Conservation (phyloP, 2,888 invertebrate genomes). For the Sinhomidia bicolor region DNA sequence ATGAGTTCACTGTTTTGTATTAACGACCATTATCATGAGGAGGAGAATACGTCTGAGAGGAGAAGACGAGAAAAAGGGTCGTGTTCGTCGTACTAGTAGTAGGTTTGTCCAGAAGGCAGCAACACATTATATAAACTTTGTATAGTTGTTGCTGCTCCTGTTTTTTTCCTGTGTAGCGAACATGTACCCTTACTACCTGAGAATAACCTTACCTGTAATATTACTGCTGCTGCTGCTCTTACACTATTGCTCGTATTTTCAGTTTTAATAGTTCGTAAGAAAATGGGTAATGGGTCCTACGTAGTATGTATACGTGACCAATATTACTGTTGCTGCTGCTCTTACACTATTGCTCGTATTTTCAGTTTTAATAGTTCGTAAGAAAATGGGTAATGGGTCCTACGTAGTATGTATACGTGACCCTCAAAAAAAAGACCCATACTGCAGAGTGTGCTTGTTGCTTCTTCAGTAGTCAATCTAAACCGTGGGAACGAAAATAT, state of each 20-base stretch:
- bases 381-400: slow-evolving; percentile 51
- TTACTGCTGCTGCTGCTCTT: slow-evolving; percentile 34
- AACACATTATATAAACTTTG: not conserved
- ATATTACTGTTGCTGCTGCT: slow-evolving; percentile 32
- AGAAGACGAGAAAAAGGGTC: slow-evolving; percentile 41
- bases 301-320: slow-evolving; percentile 62
- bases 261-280: slow-evolving; percentile 65
- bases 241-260: slow-evolving; percentile 22
- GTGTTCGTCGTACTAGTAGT: not conserved
- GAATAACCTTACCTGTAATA: slow-evolving; percentile 14
- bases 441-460: not conserved
- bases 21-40: slow-evolving; percentile 61
- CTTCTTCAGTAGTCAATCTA: slow-evolving; percentile 74
- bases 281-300: slow-evolving; percentile 50
- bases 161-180: not conserved
- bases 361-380: slow-evolving; percentile 65
- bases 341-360: slow-evolving; percentile 16
- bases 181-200: slow-evolving; percentile 51
- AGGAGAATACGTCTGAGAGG: not conserved
- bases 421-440: slow-evolving; percentile 54
- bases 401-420: slow-evolving; percentile 55
- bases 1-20: slow-evolving; percentile 70
- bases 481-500: slow-evolving; percentile 76
- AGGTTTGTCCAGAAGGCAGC: not conserved
- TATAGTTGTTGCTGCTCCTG: slow-evolving; percentile 34